Conservation (phyloP, 2,888 invertebrate species). For the Eupithecia exiguata region DNA sequence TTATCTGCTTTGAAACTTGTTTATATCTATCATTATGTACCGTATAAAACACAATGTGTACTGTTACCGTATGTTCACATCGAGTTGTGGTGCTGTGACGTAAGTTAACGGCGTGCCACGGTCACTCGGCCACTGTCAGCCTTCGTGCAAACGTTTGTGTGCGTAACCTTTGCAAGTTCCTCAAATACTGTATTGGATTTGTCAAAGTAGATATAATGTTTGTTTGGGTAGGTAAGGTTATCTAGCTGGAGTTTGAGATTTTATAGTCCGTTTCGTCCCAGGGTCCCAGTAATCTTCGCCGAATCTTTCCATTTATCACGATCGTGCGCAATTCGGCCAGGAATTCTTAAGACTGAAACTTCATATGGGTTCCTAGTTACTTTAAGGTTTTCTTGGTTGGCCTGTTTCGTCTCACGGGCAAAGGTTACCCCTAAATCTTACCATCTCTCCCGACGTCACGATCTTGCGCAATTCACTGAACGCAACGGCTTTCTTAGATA, state of each 20-base stretch:
- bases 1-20: constrained; percentile 15
- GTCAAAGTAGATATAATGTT: background rate
- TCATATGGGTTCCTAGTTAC: background rate
- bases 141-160: constrained; percentile 26
- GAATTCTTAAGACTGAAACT: background rate
- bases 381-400: background rate
- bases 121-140: constrained; percentile 46
- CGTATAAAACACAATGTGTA: constrained; percentile 23
- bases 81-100: constrained; percentile 39
- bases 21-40: constrained; percentile 17
- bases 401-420: background rate
- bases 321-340: background rate
- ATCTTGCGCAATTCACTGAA: background rate
- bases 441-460: background rate
- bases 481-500: too few species aligned
- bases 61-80: constrained; percentile 33
- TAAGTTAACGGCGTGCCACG: constrained; percentile 54
- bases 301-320: background rate
- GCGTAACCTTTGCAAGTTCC: constrained; percentile 29
- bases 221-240: background rate
- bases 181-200: constrained; percentile 11
- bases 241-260: background rate
- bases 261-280: background rate
- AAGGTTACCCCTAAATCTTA: background rate
- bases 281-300: background rate